A percentile compares a stretch with the other conserved stretches of the same genome.
Conservation (phyloP, 2,797 vertebrate species). For the Acanthurus tractus region DNA sequence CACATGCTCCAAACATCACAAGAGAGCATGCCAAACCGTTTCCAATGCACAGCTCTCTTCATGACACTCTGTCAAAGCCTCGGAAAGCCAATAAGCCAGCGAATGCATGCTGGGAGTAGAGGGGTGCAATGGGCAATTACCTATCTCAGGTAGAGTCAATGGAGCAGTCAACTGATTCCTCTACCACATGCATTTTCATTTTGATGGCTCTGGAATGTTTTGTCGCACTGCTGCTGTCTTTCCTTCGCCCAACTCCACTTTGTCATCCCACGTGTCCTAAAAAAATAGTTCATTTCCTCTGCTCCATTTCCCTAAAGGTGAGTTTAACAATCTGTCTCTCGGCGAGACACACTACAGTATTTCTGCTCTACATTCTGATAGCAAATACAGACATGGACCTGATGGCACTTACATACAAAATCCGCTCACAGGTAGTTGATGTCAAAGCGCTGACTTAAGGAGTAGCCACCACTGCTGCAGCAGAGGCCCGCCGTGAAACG, state of each 20-base stretch:
- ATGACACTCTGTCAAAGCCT: slow-evolving; percentile 50
- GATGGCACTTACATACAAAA: slow-evolving; percentile 35
- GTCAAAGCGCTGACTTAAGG: slow-evolving; percentile 43
- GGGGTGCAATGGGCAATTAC: slow-evolving; percentile 44
- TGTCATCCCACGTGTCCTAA: slow-evolving; percentile 54
- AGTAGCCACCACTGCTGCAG: neutral
- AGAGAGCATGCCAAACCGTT: slow-evolving; percentile 41
- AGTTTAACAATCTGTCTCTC: slow-evolving; percentile 60
- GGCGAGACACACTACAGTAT: slow-evolving; percentile 31
- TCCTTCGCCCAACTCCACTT: slow-evolving; percentile 61
- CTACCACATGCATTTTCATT: slow-evolving; percentile 60
- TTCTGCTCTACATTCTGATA: slow-evolving; percentile 23
- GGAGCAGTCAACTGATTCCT: slow-evolving; percentile 61
- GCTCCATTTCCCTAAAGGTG: slow-evolving; percentile 67
- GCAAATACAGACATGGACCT: slow-evolving; percentile 26
- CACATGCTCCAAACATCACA: slow-evolving; percentile 24
- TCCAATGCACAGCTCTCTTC: slow-evolving; percentile 44
- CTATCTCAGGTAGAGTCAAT: slow-evolving; percentile 65
- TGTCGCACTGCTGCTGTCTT: slow-evolving; percentile 39
- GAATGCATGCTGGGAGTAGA: slow-evolving; percentile 46
- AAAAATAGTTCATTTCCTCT: slow-evolving; percentile 63
- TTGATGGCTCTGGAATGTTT: slow-evolving; percentile 60
- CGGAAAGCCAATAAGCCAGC: slow-evolving; percentile 64
- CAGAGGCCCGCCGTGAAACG: slow-evolving; percentile 35
- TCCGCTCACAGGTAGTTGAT: slow-evolving; percentile 40